Evolutionary conservation across 1,140 invertebrate genomes (phyloP), one percentile per base, ranked within the genome.

Genomic region (Philotrypesis tridentata): DNA sequence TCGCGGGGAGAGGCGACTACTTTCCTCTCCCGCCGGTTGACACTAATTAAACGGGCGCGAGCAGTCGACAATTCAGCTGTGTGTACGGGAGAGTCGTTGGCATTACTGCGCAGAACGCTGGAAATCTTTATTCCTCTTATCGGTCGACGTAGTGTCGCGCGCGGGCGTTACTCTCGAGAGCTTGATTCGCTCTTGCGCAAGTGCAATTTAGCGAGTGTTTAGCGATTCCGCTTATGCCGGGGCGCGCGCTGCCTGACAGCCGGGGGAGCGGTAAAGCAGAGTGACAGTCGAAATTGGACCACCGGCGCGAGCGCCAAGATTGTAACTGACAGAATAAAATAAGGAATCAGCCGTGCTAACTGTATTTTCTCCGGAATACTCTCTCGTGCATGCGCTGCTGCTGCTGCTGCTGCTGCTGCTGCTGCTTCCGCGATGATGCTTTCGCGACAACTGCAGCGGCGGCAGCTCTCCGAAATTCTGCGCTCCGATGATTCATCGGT

Each of bases 71-170:
- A 11, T 43, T 43, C 40, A 43, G 40, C 12, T 43, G 7, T 43
- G 12, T 7, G 12, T 43, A 12, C 12, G 11, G n/a, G n/a, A n/a
- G n/a, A n/a, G n/a, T n/a, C 12, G 11, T 63, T 1, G 7, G 11
- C 7, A 63, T 23, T 23, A 23, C 61, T 25, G 61, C 7, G 61
- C n/a, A 23, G 60, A 3, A 12, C 12, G 40, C 27, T 40, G 55
- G 12, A 43, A 79, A 79, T 79, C 67, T 79, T 79, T 72, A 79
- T 72, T 71, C 31, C 31, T 33, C 40, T 72, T 25, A 40, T 63
- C 31, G 40, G n/a, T 0, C 40, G 67, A 61, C 21, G 17, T n/a
- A 61, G n/a, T 61, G n/a, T 61, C 31, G 37, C 23, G n/a, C n/a
- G n/a, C n/a, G n/a, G 5, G 23, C 11, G 11, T 14, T 4, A 21